phyloP scores from a whole-genome alignment of 2,113 vertebrate species.

The Aspidoscelis tigris region DNA sequence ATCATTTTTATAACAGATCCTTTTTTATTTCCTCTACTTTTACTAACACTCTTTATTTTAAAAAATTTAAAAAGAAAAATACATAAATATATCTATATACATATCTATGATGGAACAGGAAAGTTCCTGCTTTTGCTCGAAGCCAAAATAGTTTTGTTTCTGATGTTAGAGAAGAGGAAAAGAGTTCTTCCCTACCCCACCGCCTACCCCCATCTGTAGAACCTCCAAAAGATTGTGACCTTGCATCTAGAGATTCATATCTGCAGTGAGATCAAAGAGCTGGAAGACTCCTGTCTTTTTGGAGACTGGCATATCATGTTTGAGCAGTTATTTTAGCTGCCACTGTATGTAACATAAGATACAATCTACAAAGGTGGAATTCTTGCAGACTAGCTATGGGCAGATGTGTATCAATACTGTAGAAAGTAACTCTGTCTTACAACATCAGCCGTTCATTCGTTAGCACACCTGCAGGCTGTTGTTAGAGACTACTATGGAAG shows the following conservation, averaged over 20 bases:
- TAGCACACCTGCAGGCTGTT: not conserved
- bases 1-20: constrained; percentile 41
- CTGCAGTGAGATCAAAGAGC: not conserved
- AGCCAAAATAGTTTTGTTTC: constrained; percentile 24
- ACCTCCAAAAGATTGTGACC: not conserved
- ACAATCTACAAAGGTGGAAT: not conserved
- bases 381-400: not conserved
- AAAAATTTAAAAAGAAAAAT: not conserved
- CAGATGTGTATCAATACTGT: not conserved
- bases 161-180: constrained; percentile 30
- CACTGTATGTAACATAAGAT: not conserved
- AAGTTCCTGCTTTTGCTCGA: constrained; percentile 18
- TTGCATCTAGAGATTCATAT: not conserved
- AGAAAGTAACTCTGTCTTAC: not conserved
- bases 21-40: constrained; percentile 7
- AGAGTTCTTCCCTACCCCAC: not conserved
- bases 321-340: not conserved
- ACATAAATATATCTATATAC: not conserved
- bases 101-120: constrained; percentile 3
- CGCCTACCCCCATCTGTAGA: not conserved
- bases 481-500: not conserved
- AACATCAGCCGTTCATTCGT: not conserved
- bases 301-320: constrained; percentile 1
- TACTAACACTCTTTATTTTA: constrained; percentile 6
- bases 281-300: constrained; percentile 1